Evolutionary conservation across 2,113 vertebrate species (phyloP).

Genomic region (Muscicapa adusta): DNA sequence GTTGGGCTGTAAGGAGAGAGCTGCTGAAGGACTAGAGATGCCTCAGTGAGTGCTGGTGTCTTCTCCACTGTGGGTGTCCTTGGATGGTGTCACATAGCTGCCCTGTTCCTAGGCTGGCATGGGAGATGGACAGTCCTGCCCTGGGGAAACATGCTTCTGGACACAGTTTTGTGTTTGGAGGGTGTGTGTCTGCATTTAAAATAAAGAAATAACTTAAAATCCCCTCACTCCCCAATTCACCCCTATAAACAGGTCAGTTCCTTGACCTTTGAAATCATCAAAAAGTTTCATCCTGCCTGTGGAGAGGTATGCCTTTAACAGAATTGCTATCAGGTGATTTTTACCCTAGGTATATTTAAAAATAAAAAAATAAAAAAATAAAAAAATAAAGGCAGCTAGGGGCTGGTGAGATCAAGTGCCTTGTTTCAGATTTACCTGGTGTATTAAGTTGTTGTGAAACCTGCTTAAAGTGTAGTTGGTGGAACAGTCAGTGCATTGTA

Average conservation of each 20-base stretch:
- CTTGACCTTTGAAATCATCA: not conserved
- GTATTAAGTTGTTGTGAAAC: not conserved
- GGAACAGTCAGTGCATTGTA: not conserved
- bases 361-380: too few relatives aligned
- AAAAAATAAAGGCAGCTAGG: not conserved
- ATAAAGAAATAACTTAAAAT: not conserved
- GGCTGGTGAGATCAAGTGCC: not conserved
- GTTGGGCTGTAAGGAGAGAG: not conserved
- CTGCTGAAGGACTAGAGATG: not conserved
- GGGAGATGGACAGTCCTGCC: not conserved
- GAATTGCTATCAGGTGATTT: not conserved
- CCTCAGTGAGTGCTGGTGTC: not conserved
- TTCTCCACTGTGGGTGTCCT: not conserved
- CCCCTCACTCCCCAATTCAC: too few relatives aligned
- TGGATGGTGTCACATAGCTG: not conserved
- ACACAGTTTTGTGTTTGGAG: not conserved
- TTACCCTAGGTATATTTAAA: too few relatives aligned
- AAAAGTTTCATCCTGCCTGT: not conserved
- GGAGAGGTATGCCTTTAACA: not conserved
- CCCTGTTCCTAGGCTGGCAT: accelerated
- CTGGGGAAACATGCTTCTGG: not conserved
- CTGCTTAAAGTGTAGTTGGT: not conserved
- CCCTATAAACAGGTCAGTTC: not conserved
- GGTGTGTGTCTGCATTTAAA: not conserved
- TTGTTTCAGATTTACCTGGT: not conserved